These are phyloP conservation scores for Riparia riparia DNA, from an alignment of 2,113 vertebrate species.

Conservation along the genomic window DNA sequence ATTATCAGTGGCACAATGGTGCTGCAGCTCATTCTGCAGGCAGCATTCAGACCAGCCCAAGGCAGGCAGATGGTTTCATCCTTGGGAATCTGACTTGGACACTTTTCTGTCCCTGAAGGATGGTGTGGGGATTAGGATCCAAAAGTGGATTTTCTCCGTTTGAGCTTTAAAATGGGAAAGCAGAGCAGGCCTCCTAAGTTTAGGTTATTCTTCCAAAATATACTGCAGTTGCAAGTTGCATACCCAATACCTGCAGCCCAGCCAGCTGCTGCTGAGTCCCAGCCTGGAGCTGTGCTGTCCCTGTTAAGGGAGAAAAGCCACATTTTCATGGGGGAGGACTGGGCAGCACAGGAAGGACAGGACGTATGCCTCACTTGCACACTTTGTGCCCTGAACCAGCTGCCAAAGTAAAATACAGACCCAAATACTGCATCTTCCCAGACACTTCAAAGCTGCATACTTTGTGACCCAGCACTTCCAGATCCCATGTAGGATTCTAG, in stretches of 20 bases:
- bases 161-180: neutral
- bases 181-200: neutral
- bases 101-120: neutral
- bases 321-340: neutral
- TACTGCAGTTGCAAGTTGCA: neutral
- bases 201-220: neutral
- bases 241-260: neutral
- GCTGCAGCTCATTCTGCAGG: neutral
- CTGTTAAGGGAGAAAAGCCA: neutral
- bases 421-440: neutral
- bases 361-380: neutral
- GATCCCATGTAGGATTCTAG: neutral
- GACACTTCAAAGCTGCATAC: neutral
- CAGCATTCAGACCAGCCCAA: neutral
- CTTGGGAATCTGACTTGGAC: neutral
- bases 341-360: neutral
- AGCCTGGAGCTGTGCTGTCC: neutral
- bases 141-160: neutral
- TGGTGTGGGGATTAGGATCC: neutral
- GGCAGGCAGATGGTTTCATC: neutral
- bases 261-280: neutral
- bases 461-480: neutral
- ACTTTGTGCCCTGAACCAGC: neutral
- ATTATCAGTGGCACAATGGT: neutral
- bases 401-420: neutral